Conservation (phyloP, 1,140 invertebrate species). For the Gryon sp. region DNA sequence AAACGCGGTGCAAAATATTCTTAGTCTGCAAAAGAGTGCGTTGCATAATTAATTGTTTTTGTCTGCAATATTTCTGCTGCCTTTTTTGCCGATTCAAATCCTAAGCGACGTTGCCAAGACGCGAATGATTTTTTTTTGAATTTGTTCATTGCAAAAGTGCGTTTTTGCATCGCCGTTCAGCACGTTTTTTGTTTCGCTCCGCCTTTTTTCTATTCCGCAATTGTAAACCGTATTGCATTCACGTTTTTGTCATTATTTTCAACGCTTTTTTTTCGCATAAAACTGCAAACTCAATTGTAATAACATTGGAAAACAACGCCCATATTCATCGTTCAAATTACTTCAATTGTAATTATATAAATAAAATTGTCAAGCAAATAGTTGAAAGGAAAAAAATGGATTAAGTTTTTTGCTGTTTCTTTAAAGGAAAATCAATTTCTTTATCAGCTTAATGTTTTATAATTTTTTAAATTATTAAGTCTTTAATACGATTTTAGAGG, state of each 20-base stretch:
- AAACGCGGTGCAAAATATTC: constrained; percentile 1
- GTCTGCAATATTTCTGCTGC: constrained; percentile 13
- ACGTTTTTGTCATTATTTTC: constrained; percentile 48
- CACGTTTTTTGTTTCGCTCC: constrained; percentile 26
- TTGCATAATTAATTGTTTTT: constrained; percentile 62
- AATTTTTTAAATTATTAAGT: no score
- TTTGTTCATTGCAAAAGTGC: constrained; percentile 42
- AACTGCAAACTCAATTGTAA: constrained; percentile 46
- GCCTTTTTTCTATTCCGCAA: constrained; percentile 28
- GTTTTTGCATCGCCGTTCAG: constrained; percentile 32
- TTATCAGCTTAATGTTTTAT: no score
- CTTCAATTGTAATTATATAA: constrained; percentile 35
- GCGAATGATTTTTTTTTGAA: constrained; percentile 38
- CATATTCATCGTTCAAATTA: constrained; percentile 33
- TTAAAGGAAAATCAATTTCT: background rate
- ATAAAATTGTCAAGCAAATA: background rate
- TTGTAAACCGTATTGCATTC: constrained; percentile 51
- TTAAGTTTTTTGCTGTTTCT: background rate
- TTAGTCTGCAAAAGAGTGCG: constrained; percentile 5
- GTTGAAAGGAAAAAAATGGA: background rate
- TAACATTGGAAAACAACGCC: constrained; percentile 37
- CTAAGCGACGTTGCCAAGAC: constrained; percentile 33
- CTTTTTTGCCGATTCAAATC: constrained; percentile 34
- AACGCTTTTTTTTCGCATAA: constrained; percentile 18
- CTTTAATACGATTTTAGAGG: no score